Conservation (phyloP, 2,888 invertebrate species). For the Salpingus planirostris region DNA sequence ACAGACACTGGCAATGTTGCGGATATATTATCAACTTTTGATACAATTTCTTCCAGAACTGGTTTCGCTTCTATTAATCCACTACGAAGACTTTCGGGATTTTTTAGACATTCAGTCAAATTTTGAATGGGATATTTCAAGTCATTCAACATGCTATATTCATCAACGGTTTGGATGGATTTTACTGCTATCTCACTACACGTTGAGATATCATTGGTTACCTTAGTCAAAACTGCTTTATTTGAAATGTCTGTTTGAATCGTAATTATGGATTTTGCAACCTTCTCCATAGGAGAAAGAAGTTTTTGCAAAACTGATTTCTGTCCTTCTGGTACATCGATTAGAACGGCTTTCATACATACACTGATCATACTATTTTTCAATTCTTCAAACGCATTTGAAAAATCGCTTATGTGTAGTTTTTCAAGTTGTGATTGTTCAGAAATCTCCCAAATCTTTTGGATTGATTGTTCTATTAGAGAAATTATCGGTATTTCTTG, state of each 20-base stretch:
- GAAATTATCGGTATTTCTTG: slow-evolving; percentile 28
- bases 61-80: too few species aligned
- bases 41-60: too few species aligned
- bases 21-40: too few species aligned
- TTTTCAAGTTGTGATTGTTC: slow-evolving; percentile 7
- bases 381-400: slow-evolving; percentile 27
- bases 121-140: too few species aligned
- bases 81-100: too few species aligned
- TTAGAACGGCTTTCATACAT: slow-evolving; percentile 34
- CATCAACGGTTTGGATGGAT: background rate
- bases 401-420: slow-evolving; percentile 25
- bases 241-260: slow-evolving; percentile 28
- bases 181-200: too few species aligned
- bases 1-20: too few species aligned
- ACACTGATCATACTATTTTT: slow-evolving; percentile 35
- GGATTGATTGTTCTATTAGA: slow-evolving; percentile 27
- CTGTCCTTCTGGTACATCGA: slow-evolving; percentile 19
- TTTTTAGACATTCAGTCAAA: too few species aligned
- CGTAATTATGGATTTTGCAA: slow-evolving; percentile 33
- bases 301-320: slow-evolving; percentile 32
- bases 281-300: slow-evolving; percentile 31
- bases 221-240: slow-evolving; percentile 18
- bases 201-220: background rate
- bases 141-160: too few species aligned
- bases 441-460: slow-evolving; percentile 15